Base-by-base conservation (phyloP, 1,140 invertebrate species). In the Sycophaga agraensis region DNA sequence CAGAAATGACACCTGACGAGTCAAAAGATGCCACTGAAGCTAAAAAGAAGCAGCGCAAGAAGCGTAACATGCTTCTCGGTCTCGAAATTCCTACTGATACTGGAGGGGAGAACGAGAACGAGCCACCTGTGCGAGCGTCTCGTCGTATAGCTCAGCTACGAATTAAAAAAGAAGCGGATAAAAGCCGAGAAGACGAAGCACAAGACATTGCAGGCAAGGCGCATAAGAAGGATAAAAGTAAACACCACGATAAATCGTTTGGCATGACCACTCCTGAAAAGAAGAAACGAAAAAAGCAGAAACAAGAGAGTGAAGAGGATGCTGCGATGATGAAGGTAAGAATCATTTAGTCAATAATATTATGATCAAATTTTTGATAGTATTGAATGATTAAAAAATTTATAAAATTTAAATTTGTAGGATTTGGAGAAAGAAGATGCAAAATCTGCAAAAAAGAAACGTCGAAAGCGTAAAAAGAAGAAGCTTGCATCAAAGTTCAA, bases 141-240 rank as follows among this genome's bases (percentile, higher is more conserved):
- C 82, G 91, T 4, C 81, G 92, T 49, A 92, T 94, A 68, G 92
- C 92, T 0, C 91, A 93, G 70, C 83, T 92, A 62, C 91, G 93
- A 67, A 92, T 93, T 48, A 90, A 89, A 61, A 91, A 93, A 71
- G 90, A 92, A 74, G 88, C 88, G 0, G 89, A 93, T 53, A 73
- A 88, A 8, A 82, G 89, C 42, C 73, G 87, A 28, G 88, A 87
- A 67, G 84, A 54, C 39, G 59, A 65, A 85, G 66, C 89, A 83
- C 45, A 87, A 85, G 74, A 85, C 82, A 72, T 71, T 48, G 58
- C 67, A 40, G 73, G 77, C 9, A 76, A 75, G 63, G 80, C 75
- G 62, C 67, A 71, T 24, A 80, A 80, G 21, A 62, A 62, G 14
- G 49, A 58, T 6, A 59, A 66, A 19, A 40, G 31, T 42, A 75